A percentile compares a stretch with the other conserved stretches of the same genome.
These are phyloP conservation scores for Desmodus rotundus DNA, from an alignment of 2,113 vertebrate species.

Conservation along the genomic window DNA sequence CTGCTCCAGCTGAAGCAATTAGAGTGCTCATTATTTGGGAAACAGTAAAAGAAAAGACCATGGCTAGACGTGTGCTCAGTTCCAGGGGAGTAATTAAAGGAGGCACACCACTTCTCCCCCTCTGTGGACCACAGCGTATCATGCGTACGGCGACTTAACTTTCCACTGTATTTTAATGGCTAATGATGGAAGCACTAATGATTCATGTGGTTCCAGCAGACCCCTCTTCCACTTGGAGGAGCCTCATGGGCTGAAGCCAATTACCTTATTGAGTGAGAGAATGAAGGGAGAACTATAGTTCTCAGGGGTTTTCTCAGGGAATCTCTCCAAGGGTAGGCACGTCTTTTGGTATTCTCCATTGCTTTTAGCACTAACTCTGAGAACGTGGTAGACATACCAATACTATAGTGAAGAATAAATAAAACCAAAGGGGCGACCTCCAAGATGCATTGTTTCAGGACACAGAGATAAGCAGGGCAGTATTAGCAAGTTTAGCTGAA, in stretches of 20 bases:
- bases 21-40: slow-evolving; percentile 57
- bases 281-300: background rate
- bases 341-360: background rate
- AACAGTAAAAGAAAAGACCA: slow-evolving; percentile 61
- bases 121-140: background rate
- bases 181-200: background rate
- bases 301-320: background rate
- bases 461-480: background rate
- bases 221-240: background rate
- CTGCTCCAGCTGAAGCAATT: slow-evolving; percentile 35
- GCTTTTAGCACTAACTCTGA: background rate
- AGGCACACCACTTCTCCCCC: background rate
- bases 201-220: background rate
- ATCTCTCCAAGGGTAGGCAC: background rate
- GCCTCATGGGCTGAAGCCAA: background rate
- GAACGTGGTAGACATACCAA: background rate
- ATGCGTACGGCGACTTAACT: background rate
- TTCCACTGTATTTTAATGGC: slow-evolving; percentile 50
- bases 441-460: background rate
- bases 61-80: slow-evolving; percentile 59
- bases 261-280: background rate
- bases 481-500: background rate
- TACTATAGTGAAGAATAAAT: background rate
- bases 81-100: slow-evolving; percentile 56
- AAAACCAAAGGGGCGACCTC: background rate